Base-by-base conservation (phyloP, 2,797 vertebrate species). In the Psittacula echo region DNA sequence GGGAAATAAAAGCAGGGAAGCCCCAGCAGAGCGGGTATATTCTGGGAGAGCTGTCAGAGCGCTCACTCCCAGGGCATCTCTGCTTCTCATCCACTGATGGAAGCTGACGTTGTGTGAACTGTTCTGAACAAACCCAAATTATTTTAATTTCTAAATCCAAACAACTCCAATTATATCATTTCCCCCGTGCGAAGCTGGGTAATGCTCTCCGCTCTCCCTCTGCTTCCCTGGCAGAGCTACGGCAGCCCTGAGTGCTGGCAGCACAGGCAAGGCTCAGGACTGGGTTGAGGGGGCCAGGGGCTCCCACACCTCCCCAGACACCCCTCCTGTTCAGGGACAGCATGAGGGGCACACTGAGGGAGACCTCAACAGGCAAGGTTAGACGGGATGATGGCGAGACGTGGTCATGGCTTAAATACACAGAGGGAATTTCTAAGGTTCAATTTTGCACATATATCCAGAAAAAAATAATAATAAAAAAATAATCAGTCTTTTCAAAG, bases 81-180 rank as follows among this genome's bases (percentile, higher is more conserved):
- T 97, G 97, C 91, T 96, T 96, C 96, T 95, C 94, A 86, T 97
- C 96, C 0, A 23, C 65, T 97, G 95, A 97, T 96, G 90, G 95
- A 93, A 97, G 92, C 95, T 97, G 97, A 97, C 95, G 14, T 90
- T 95, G 95, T 96, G 95, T 96, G 96, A 97, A 97, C 95, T 87
- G 94, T 96, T 74, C 96, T 2, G 12, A 97, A 92, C 95, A 96
- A 96, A 94, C 96, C 95, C 92, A 95, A 96, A 96, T 97, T 96
- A 97, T 96, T 96, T 90, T 95, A 96, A 97, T 96, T 97, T 97
- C 92, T 95, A 97, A 97, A 97, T 97, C 97, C 96, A 97, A 97
- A 97, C 96, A 96, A 92, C 90, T 93, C 89, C 95, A 96, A 97
- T 97, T 97, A 96, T 95, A 96, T 95, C 56, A 96, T 97, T 97